These are phyloP conservation scores for Argopecten irradians DNA, from an alignment of 1,140 invertebrate species.

Conservation along the genomic window DNA sequence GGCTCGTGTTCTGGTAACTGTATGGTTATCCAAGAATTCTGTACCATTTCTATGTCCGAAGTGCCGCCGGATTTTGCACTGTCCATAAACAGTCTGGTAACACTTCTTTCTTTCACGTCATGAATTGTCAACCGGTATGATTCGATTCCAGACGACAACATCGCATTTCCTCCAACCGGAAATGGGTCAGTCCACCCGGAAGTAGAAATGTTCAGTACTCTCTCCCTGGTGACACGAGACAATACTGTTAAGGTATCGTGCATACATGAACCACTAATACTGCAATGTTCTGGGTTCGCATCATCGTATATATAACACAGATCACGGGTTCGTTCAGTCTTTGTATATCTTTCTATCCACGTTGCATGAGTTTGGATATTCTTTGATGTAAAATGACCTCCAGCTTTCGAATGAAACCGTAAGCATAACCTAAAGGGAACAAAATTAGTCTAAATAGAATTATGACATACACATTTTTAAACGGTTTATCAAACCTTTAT, in stretches of 20 bases:
- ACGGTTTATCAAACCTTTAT: too few relatives aligned
- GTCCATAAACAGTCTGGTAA: constrained; percentile 2
- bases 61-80: neutral
- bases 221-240: neutral
- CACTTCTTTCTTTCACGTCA: neutral
- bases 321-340: neutral
- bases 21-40: neutral
- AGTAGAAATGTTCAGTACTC: neutral
- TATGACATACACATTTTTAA: too few relatives aligned
- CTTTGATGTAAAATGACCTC: constrained; percentile 29
- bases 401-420: constrained; percentile 1
- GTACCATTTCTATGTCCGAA: neutral
- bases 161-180: neutral
- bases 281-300: constrained; percentile 21
- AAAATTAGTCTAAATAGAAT: too few relatives aligned
- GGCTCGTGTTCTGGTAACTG: constrained; percentile 30
- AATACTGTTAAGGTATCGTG: neutral
- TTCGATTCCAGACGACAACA: constrained; percentile 30
- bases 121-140: constrained; percentile 22
- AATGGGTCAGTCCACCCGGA: constrained; percentile 36
- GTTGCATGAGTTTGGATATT: neutral
- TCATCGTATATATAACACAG: constrained; percentile 25
- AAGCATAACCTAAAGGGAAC: constrained; percentile 34
- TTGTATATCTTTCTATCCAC: neutral
- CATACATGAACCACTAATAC: neutral